A percentile compares a stretch with the other conserved stretches of the same genome.
phyloP scores from a whole-genome alignment of 1,140 invertebrate species.

The Musca vetustissima region DNA sequence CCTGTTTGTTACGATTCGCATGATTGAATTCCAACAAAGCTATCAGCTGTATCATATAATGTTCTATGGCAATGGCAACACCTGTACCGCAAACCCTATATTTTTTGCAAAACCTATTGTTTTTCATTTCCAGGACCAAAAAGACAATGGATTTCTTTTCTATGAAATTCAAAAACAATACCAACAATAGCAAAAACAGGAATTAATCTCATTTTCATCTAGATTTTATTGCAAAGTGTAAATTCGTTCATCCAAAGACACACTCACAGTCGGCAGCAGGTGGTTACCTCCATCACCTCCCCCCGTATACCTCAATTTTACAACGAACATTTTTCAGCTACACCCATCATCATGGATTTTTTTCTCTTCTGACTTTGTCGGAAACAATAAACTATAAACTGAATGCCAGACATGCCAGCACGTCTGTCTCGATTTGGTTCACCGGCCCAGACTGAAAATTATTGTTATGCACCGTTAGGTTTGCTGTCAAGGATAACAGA shows the following conservation, averaged over 20 bases:
- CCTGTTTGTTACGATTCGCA: too few species aligned
- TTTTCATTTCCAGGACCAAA: too few species aligned
- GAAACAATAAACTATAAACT: constrained; percentile 20
- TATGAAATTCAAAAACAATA: too few species aligned
- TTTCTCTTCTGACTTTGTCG: background rate
- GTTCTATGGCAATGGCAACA: too few species aligned
- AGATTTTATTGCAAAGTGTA: constrained; percentile 7
- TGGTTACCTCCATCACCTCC: background rate
- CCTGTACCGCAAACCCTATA: too few species aligned
- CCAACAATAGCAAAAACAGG: too few species aligned
- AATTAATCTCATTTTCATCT: background rate
- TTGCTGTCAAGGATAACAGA: constrained; percentile 17
- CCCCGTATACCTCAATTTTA: background rate
- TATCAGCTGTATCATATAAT: too few species aligned
- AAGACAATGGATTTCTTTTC: too few species aligned
- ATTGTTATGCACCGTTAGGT: constrained; percentile 17
- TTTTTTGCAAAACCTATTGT: too few species aligned
- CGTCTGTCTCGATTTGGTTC: background rate
- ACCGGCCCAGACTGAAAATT: background rate
- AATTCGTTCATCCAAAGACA: constrained; percentile 10
- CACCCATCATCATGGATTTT: too few species aligned
- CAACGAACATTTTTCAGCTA: too few species aligned
- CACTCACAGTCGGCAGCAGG: background rate
- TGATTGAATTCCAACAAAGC: too few species aligned
- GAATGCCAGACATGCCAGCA: background rate